These are phyloP conservation scores for Drosophila navojoa DNA, from an alignment of 1,140 invertebrate genomes.

Conservation along the genomic window DNA sequence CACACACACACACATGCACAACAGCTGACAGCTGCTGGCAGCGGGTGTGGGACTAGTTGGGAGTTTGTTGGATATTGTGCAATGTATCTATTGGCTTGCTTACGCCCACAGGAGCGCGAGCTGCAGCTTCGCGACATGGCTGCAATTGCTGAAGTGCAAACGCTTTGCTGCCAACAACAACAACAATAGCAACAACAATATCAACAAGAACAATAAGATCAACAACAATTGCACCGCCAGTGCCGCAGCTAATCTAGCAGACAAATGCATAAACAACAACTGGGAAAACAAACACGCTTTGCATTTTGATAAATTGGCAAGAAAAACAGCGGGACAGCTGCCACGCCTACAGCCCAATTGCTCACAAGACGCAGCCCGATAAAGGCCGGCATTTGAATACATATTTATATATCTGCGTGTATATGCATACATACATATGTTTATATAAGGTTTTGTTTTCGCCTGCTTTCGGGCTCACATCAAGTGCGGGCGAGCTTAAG, in stretches of 20 bases:
- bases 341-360: background rate
- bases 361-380: slow-evolving; percentile 39
- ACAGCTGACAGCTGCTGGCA: background rate
- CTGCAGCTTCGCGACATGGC: slow-evolving; percentile 37
- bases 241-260: slow-evolving; percentile 55
- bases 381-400: slow-evolving; percentile 24
- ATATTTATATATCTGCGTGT: background rate
- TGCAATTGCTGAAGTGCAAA: slow-evolving; percentile 15
- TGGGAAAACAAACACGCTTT: slow-evolving; percentile 43
- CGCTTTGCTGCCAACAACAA: background rate
- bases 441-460: background rate
- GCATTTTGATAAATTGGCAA: slow-evolving; percentile 60
- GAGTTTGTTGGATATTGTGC: slow-evolving; percentile 35
- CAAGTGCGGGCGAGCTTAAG: slow-evolving; percentile 51
- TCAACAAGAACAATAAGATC: background rate
- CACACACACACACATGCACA: background rate
- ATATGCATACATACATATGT: background rate
- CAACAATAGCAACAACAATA: background rate
- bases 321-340: slow-evolving; percentile 28
- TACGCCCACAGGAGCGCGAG: slow-evolving; percentile 7
- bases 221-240: slow-evolving; percentile 8
- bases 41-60: slow-evolving; percentile 8
- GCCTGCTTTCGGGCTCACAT: slow-evolving; percentile 23
- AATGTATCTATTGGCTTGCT: slow-evolving; percentile 45
- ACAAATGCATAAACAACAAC: slow-evolving; percentile 66